These are phyloP conservation scores for Paramormyrops hopkinsi DNA, from an alignment of 2,797 vertebrate species.

Conservation along the genomic window DNA sequence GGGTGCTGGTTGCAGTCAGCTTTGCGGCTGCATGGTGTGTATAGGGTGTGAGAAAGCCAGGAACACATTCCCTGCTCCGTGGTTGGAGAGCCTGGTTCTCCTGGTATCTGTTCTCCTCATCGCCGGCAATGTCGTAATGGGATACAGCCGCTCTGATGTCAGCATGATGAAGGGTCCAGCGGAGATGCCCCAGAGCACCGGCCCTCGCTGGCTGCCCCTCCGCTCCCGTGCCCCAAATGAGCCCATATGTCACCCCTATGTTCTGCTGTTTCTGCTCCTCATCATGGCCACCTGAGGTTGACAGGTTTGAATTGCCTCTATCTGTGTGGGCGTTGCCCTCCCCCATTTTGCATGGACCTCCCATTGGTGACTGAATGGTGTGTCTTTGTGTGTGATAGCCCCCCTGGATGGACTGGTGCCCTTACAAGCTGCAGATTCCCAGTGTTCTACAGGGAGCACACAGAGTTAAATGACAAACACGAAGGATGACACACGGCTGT, in stretches of 20 bases:
- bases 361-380: neutral
- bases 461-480: neutral
- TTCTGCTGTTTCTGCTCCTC: neutral
- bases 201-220: neutral
- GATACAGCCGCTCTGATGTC: neutral
- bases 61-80: neutral
- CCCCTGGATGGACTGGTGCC: neutral
- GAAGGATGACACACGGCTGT: neutral
- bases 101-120: neutral
- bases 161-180: neutral
- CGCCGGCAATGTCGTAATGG: neutral
- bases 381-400: neutral
- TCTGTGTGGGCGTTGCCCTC: neutral
- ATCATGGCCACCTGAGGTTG: neutral
- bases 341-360: neutral
- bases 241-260: neutral
- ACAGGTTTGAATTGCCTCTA: neutral
- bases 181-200: neutral
- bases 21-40: neutral
- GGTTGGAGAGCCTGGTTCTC: neutral
- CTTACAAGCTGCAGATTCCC: neutral
- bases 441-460: neutral
- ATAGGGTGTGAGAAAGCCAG: neutral
- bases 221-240: neutral
- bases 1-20: neutral